Base-by-base conservation (phyloP, 2,888 invertebrate species). In the Busseola fusca region DNA sequence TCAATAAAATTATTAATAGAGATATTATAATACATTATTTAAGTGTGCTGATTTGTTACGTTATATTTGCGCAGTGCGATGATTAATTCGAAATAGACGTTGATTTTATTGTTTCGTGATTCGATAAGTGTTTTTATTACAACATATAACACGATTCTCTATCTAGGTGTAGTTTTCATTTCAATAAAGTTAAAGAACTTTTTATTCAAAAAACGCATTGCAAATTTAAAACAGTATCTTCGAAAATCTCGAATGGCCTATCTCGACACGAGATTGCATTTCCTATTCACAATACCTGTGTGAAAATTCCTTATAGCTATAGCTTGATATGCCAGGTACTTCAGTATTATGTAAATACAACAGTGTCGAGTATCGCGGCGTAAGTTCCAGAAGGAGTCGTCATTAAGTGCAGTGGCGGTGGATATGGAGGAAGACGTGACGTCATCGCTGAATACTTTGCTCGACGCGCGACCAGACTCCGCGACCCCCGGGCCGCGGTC, bases 381-480 rank as follows among this genome's bases (percentile, higher is more conserved):
- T 87, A 90, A 92, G 92, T 96, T 97, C 88, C 97, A 98, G 96
- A 97, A 97, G 93, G 97, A 97, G 90, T 97, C 97, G 58, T 97
- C 97, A 48, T 97, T 98, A 93, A 98, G 98, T 88, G 97, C 98
- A 78, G 98, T 98, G 82, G 98, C 98, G 84, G 98, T 98, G 87
- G 98, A 99, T 87, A 97, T 98, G 91, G 99, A 98, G 91, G 99
- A 99, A 92, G 98, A 98, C 92, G 97, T 98, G 89, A 98, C 98
- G 89, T 98, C 98, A 91, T 99, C 99, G 80, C 96, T 99, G 78
- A 98, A 99, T 94, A 98, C 98, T 76, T 96, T 99, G 75, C 95
- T 98, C 82, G 98, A 98, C 95, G 98, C 98, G 64, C 96, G 97
- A 59, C 96, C 96, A 70, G 96, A 96, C 88, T 95, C 96, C 40